A percentile compares a stretch with the other conserved stretches of the same genome.
Evolutionary conservation across 2,888 invertebrate species (phyloP).

Genomic region (Aelia acuminata): DNA sequence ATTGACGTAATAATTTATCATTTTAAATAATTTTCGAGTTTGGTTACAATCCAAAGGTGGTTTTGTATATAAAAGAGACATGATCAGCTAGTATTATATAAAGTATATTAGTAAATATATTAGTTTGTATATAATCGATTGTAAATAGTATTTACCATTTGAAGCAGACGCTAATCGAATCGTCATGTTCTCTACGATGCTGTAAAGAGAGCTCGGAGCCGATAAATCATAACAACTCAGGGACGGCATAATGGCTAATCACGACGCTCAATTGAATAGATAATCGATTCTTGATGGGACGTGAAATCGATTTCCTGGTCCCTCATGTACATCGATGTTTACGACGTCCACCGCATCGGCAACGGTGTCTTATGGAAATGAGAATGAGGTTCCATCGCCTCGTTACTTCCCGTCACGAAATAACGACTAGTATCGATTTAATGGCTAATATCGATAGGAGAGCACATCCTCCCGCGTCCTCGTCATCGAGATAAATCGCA

Average conservation of each 20-base stretch:
- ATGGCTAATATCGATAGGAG: not conserved
- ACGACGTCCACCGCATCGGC: not conserved
- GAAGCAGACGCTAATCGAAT: not conserved
- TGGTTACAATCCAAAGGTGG: too few species aligned
- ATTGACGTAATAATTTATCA: too few species aligned
- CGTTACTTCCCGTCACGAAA: not conserved
- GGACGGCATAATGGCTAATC: not conserved
- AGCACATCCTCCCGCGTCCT: not conserved
- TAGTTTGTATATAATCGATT: too few species aligned
- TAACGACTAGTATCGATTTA: not conserved
- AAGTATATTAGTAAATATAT: too few species aligned
- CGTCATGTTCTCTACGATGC: not conserved
- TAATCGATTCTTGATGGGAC: not conserved
- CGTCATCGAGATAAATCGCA: not conserved
- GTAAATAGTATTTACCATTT: too few species aligned
- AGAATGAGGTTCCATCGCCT: not conserved
- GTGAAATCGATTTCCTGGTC: not conserved
- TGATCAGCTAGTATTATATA: too few species aligned
- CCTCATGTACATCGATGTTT: not conserved
- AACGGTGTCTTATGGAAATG: not conserved
- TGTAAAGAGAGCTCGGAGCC: not conserved
- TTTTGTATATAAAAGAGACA: too few species aligned
- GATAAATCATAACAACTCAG: constrained; percentile 18
- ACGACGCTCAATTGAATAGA: not conserved
- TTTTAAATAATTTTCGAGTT: too few species aligned